phyloP scores from a whole-genome alignment of 1,140 invertebrate genomes.

The Nixonia krombeini region DNA sequence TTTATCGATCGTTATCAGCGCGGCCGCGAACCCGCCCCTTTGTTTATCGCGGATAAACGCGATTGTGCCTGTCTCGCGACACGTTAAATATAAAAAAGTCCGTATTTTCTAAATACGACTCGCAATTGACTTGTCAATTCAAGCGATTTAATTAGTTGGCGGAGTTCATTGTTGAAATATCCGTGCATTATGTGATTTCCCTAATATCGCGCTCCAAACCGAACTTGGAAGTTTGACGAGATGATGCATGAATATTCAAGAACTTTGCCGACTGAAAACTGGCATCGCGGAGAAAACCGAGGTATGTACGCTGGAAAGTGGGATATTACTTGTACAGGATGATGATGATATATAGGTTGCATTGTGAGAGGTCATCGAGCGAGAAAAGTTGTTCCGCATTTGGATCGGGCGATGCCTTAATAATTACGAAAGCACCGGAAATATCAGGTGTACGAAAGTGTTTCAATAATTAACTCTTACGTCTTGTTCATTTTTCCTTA shows the following conservation, averaged over 20 bases:
- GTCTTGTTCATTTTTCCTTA: too few relatives aligned
- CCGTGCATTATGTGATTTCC: conserved; percentile 38
- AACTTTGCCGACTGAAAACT: conserved; percentile 44
- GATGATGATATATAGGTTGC: conserved; percentile 11
- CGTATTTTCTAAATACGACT: too few relatives aligned
- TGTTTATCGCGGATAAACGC: too few relatives aligned
- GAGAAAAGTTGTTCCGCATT: too few relatives aligned
- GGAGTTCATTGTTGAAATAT: conserved; percentile 46
- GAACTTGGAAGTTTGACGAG: conserved; percentile 48
- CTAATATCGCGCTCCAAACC: conserved; percentile 40
- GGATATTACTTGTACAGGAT: conserved; percentile 25
- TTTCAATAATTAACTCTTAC: too few relatives aligned
- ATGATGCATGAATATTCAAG: conserved; percentile 53
- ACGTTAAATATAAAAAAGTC: too few relatives aligned
- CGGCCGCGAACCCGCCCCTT: too few relatives aligned
- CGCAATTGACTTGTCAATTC: conserved; percentile 18
- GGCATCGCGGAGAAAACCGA: conserved; percentile 38
- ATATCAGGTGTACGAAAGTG: too few relatives aligned
- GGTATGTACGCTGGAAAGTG: conserved; percentile 33
- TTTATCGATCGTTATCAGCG: too few relatives aligned
- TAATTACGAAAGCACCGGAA: too few relatives aligned
- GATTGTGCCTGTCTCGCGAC: too few relatives aligned
- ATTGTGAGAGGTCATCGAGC: conserved; percentile 34
- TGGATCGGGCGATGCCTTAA: too few relatives aligned
- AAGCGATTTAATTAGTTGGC: conserved; percentile 42